These are phyloP conservation scores for Bombus impatiens DNA, from an alignment of 1,140 invertebrate genomes.

Conservation along the genomic window DNA sequence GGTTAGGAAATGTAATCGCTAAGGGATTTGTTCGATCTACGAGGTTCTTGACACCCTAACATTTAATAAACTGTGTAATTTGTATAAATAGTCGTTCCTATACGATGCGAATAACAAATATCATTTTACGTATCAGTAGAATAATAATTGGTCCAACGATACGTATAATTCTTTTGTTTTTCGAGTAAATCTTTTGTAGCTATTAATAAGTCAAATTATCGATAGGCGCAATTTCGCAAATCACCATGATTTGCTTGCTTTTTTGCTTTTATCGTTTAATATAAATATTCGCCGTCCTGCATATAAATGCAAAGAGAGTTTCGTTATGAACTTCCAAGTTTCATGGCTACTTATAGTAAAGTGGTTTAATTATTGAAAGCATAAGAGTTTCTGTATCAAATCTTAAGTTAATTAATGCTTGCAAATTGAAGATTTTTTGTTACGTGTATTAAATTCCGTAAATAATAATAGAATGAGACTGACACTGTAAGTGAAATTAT, in stretches of 20 bases:
- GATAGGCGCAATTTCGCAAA: neutral
- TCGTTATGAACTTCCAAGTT: neutral
- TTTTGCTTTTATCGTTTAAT: too few relatives aligned
- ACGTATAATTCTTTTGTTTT: neutral
- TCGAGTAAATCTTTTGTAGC: neutral
- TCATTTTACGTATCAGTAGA: too few relatives aligned
- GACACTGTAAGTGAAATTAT: neutral
- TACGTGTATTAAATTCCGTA: neutral
- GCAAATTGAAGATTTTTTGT: too few relatives aligned
- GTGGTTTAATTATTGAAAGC: neutral
- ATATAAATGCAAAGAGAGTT: neutral
- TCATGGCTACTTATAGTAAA: neutral
- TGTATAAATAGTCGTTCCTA: neutral
- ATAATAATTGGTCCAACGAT: neutral
- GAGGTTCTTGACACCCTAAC: neutral
- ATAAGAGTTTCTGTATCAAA: neutral
- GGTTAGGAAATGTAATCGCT: neutral
- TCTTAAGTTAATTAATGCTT: too few relatives aligned
- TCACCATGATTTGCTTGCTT: neutral
- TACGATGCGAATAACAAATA: neutral
- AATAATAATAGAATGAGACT: neutral
- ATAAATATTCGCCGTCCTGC: too few relatives aligned
- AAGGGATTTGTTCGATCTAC: neutral
- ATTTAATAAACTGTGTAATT: neutral
- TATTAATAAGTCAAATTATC: neutral